A percentile compares a stretch with the other conserved stretches of the same genome.
phyloP scores from a whole-genome alignment of 2,797 vertebrate genomes.

The Phalanger gymnotis region DNA sequence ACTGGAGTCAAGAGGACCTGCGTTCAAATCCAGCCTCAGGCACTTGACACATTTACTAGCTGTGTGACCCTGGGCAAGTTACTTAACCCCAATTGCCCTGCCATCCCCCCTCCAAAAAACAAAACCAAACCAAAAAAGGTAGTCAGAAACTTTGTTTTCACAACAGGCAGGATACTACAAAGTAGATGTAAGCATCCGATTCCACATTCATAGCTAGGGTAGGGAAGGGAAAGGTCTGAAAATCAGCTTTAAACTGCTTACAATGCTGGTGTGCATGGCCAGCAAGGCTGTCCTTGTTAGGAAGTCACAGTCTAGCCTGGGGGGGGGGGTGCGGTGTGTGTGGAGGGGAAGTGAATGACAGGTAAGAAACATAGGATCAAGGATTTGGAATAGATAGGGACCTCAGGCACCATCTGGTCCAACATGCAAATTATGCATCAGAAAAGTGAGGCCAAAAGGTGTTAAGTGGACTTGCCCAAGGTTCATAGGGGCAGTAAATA shows the following conservation, averaged over 20 bases:
- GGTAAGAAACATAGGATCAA: neutral
- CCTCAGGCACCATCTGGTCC: neutral
- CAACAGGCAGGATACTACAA: neutral
- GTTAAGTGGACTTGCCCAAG: neutral
- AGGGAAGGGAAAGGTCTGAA: neutral
- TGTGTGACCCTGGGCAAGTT: too few relatives aligned
- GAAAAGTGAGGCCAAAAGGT: neutral
- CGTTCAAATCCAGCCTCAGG: too few relatives aligned
- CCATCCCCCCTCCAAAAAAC: too few relatives aligned
- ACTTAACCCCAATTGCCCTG: too few relatives aligned
- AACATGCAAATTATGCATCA: neutral
- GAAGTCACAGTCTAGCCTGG: neutral
- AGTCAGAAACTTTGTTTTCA: neutral
- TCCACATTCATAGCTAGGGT: neutral
- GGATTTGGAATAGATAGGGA: neutral
- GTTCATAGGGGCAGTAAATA: neutral
- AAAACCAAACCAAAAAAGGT: too few relatives aligned
- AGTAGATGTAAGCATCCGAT: neutral
- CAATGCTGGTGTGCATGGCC: neutral
- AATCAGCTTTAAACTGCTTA: neutral
- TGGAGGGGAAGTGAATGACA: neutral
- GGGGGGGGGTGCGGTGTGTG: neutral
- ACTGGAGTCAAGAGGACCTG: too few relatives aligned
- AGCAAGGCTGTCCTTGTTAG: neutral
- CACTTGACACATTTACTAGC: too few relatives aligned